These are phyloP conservation scores for Tanypteryx hageni DNA, from an alignment of 2,888 invertebrate genomes.

Conservation along the genomic window DNA sequence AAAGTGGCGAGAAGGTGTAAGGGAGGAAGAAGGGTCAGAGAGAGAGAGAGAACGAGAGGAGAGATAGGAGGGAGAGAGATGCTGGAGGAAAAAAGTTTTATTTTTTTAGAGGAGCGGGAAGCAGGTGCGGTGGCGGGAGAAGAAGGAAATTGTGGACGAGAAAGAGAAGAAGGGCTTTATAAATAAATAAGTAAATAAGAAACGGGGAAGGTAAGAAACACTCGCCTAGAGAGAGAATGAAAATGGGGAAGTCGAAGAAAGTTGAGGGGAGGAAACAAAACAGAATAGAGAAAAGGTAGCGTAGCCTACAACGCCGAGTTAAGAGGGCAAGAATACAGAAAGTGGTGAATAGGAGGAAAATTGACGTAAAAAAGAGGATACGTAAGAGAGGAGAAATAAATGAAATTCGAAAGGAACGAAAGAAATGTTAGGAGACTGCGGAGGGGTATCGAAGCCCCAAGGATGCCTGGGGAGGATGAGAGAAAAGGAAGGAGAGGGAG, in stretches of 20 bases:
- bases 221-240: neutral
- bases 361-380: too few species aligned
- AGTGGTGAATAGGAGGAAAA: too few species aligned
- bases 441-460: too few species aligned
- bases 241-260: neutral
- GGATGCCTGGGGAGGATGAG: neutral
- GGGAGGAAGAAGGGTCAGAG: neutral
- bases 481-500: neutral
- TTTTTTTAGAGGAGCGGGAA: conserved; percentile 13
- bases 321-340: neutral
- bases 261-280: neutral
- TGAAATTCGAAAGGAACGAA: too few species aligned
- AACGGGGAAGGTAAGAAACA: neutral
- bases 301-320: neutral
- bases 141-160: neutral
- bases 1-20: neutral
- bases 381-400: too few species aligned
- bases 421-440: too few species aligned
- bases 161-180: conserved; percentile 4
- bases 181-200: conserved; percentile 22
- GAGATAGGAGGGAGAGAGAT: neutral
- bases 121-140: conserved; percentile 45
- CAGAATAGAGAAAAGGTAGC: neutral
- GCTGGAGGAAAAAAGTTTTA: neutral
- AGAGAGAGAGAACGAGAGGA: neutral